phyloP scores from a whole-genome alignment of 2,113 vertebrate species.

The Lampris megalopsis region DNA sequence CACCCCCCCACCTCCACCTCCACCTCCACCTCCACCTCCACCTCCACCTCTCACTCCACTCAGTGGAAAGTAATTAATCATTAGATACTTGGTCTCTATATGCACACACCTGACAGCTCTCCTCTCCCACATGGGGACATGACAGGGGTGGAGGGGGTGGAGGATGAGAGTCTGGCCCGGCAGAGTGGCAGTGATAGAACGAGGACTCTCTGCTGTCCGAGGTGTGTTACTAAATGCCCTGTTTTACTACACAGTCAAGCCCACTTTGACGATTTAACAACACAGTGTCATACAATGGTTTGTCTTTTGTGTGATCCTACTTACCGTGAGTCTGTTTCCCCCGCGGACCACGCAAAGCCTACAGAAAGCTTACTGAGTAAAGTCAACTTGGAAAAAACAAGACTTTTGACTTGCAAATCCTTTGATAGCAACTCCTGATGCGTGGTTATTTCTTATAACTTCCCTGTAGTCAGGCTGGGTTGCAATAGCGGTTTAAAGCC shows the following conservation, averaged over 20 bases:
- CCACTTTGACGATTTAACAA: background rate
- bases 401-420: background rate
- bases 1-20: background rate
- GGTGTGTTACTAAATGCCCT: background rate
- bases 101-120: constrained; percentile 39
- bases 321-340: background rate
- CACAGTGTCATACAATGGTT: background rate
- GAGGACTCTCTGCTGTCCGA: background rate
- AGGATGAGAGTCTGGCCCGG: constrained; percentile 17
- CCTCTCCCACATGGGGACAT: constrained; percentile 40
- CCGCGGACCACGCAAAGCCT: background rate
- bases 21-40: too few relatives aligned
- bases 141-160: background rate
- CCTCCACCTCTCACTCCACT: too few relatives aligned
- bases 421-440: background rate
- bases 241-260: background rate
- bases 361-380: background rate
- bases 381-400: background rate
- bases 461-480: background rate
- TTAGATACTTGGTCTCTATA: constrained; percentile 22
- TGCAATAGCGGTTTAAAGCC: background rate
- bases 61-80: constrained; percentile 41
- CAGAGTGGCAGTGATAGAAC: background rate
- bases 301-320: background rate
- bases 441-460: background rate